These are phyloP conservation scores for Leucoraja ocellata DNA, from an alignment of 2,797 vertebrate genomes.

Conservation along the genomic window DNA sequence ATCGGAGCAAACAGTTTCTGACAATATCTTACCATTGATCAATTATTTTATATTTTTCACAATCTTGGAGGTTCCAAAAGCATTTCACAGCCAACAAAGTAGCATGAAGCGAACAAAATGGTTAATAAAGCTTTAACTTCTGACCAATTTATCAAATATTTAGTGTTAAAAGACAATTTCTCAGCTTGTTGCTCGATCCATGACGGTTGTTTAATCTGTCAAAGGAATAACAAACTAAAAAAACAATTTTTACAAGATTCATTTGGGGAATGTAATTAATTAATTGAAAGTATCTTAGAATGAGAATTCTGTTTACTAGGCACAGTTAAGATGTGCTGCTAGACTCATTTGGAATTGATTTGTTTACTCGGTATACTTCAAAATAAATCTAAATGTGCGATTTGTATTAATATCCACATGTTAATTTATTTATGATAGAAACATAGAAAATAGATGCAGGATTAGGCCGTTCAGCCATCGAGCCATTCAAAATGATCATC, in stretches of 20 bases:
- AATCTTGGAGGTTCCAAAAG: too few species aligned
- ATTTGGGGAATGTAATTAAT: background rate
- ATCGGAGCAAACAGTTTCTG: background rate
- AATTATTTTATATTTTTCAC: background rate
- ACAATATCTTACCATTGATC: background rate
- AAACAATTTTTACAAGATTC: background rate
- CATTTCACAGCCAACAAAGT: too few species aligned
- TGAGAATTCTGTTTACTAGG: background rate
- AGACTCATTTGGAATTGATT: background rate
- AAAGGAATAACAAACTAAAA: background rate
- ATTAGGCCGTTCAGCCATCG: too few species aligned
- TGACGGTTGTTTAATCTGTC: background rate
- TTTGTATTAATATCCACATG: too few species aligned
- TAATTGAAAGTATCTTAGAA: background rate
- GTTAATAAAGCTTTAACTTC: background rate
- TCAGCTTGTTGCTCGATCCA: background rate
- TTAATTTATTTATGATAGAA: too few species aligned
- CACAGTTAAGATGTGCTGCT: background rate
- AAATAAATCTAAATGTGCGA: background rate
- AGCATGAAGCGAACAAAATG: background rate
- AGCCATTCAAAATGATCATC: too few species aligned
- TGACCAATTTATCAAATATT: background rate
- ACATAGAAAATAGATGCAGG: too few species aligned
- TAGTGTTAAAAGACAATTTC: background rate
- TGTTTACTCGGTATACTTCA: background rate